A percentile compares a stretch with the other conserved stretches of the same genome.
Evolutionary conservation across 2,888 invertebrate species (phyloP).

Genomic region (Leptodirus hochenwartii): DNA sequence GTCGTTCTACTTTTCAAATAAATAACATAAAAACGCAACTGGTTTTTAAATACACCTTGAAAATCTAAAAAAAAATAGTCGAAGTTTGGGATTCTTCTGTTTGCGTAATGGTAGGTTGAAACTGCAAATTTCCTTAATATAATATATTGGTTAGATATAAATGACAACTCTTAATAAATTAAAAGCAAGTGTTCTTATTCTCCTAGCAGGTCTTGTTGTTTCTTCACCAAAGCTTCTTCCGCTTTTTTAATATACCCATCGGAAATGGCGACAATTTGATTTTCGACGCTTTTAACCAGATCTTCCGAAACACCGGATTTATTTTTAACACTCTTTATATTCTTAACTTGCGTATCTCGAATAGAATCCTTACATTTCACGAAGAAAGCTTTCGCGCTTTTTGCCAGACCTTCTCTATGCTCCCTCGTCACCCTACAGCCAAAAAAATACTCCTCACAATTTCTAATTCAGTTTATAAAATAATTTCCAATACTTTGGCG

Average conservation of each 20-base stretch:
- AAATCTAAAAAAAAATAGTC: too few species aligned
- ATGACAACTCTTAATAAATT: too few species aligned
- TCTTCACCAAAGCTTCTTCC: slow-evolving; percentile 43
- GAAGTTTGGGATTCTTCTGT: too few species aligned
- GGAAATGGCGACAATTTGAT: slow-evolving; percentile 50
- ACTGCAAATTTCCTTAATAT: too few species aligned
- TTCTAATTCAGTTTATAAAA: slow-evolving; percentile 5
- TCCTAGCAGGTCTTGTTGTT: slow-evolving; percentile 61
- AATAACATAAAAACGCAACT: too few species aligned
- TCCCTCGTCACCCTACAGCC: slow-evolving; percentile 67
- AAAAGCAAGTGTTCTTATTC: too few species aligned
- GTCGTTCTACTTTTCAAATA: too few species aligned
- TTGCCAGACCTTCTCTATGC: slow-evolving; percentile 72
- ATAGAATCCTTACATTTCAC: slow-evolving; percentile 61
- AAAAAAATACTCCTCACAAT: slow-evolving; percentile 9
- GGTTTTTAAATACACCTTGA: too few species aligned
- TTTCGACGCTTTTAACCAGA: slow-evolving; percentile 41
- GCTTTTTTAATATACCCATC: slow-evolving; percentile 47
- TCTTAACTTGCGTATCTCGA: slow-evolving; percentile 56
- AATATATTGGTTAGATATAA: too few species aligned
- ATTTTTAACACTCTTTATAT: slow-evolving; percentile 50
- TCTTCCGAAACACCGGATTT: slow-evolving; percentile 55
- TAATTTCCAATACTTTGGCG: slow-evolving; percentile 50
- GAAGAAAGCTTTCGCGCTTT: slow-evolving; percentile 69
- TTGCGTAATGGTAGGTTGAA: too few species aligned